These are phyloP conservation scores for Rhabditophanes sp. DNA, from an alignment of 2,888 invertebrate species.

Conservation along the genomic window DNA sequence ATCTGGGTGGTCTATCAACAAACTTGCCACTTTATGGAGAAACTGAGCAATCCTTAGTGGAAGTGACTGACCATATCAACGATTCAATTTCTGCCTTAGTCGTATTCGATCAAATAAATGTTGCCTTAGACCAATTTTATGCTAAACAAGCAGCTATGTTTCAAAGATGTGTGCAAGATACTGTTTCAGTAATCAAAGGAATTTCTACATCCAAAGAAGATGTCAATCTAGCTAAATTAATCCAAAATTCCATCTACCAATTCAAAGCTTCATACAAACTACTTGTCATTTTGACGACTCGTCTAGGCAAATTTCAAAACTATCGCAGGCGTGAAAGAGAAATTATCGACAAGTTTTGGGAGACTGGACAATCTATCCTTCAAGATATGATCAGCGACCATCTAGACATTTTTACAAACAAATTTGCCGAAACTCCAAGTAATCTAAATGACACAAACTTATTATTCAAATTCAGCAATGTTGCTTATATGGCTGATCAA, in stretches of 20 bases:
- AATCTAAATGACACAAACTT: constrained; percentile 6
- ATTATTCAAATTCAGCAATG: constrained; percentile 7
- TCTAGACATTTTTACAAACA: constrained; percentile 26
- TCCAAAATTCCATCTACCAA: constrained; percentile 11
- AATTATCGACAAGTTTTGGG: constrained; percentile 20
- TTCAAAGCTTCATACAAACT: constrained; percentile 10
- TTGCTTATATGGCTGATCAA: constrained; percentile 5
- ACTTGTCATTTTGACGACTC: constrained; percentile 10
- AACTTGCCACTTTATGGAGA: neutral
- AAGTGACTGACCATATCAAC: constrained; percentile 6
- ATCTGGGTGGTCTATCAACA: constrained; percentile 2
- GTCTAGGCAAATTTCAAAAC: constrained; percentile 9
- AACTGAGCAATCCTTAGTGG: constrained; percentile 1
- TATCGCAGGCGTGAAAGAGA: constrained; percentile 4
- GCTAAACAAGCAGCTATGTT: constrained; percentile 6
- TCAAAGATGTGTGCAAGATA: constrained; percentile 12
- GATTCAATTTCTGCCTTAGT: constrained; percentile 13
- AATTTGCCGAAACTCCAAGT: constrained; percentile 5
- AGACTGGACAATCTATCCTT: constrained; percentile 22
- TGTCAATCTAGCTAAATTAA: neutral
- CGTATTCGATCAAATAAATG: constrained; percentile 19
- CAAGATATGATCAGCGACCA: constrained; percentile 30
- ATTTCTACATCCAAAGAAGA: constrained; percentile 2
- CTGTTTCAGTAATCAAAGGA: constrained; percentile 12
- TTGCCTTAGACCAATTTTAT: constrained; percentile 15